These are phyloP conservation scores for Burhinus bistriatus DNA, from an alignment of 2,113 vertebrate genomes.

Conservation along the genomic window DNA sequence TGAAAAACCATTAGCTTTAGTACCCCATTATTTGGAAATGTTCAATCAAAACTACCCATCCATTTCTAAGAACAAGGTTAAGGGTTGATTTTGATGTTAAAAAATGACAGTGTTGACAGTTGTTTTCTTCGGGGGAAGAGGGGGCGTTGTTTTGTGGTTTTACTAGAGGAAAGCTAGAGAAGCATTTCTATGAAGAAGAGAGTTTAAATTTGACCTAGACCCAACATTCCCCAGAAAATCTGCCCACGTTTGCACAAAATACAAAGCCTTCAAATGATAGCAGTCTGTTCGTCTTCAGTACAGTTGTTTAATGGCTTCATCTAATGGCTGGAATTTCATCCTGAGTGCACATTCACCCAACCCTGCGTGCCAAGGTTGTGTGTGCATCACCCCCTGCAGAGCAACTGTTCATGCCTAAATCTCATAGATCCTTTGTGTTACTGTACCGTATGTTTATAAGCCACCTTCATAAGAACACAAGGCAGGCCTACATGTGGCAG, in stretches of 20 bases:
- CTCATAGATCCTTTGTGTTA: not conserved
- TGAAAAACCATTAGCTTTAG: not conserved
- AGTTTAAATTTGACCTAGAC: not conserved
- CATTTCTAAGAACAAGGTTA: not conserved
- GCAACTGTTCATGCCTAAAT: not conserved
- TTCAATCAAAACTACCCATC: not conserved
- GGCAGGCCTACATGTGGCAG: not conserved
- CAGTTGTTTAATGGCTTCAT: not conserved
- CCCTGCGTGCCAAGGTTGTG: not conserved
- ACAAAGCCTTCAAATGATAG: not conserved
- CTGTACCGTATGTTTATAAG: not conserved
- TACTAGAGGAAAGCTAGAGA: not conserved
- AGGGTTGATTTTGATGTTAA: not conserved
- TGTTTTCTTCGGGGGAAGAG: not conserved
- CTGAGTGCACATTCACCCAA: rapidly evolving
- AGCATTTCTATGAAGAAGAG: not conserved
- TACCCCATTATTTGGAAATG: not conserved
- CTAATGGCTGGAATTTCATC: not conserved
- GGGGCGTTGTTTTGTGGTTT: not conserved
- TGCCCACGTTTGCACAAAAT: not conserved
- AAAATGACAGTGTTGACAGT: not conserved
- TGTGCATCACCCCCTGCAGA: not conserved
- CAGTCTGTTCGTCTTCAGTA: not conserved
- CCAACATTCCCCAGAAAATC: not conserved
- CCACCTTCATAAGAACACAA: not conserved